Conservation (phyloP, 2,113 vertebrate species). For the Pampusana beccarii region DNA sequence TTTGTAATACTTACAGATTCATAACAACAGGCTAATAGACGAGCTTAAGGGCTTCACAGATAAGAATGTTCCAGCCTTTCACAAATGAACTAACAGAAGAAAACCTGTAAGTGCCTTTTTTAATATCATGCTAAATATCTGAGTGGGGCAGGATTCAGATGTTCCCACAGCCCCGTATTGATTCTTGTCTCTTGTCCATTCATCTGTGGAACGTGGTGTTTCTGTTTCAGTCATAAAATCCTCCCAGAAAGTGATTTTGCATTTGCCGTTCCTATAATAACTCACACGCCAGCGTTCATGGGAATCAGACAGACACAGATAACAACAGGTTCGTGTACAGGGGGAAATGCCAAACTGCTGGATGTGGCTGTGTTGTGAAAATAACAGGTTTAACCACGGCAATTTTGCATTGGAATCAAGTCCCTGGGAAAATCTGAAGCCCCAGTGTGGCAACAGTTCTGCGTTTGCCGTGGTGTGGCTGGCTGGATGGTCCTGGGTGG, state of each 20-base stretch:
- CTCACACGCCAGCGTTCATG: too few species aligned
- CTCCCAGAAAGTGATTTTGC: not conserved
- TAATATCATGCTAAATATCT: not conserved
- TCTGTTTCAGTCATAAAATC: not conserved
- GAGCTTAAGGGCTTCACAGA: not conserved
- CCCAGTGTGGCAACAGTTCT: not conserved
- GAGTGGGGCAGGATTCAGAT: not conserved
- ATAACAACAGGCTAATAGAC: not conserved
- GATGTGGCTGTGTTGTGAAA: not conserved
- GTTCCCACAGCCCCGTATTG: not conserved
- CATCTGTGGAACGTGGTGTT: not conserved
- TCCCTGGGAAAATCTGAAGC: not conserved
- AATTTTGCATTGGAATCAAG: not conserved
- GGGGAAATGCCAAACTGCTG: not conserved
- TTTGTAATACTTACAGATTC: not conserved
- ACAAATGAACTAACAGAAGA: not conserved
- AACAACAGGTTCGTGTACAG: not conserved
- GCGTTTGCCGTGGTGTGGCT: rapidly evolving
- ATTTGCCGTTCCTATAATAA: not conserved
- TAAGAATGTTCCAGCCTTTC: not conserved
- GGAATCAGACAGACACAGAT: not conserved
- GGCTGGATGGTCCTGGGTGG: not conserved
- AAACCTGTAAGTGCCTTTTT: not conserved
- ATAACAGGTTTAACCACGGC: not conserved
- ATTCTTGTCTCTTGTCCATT: not conserved